These are phyloP conservation scores for Musca domestica DNA, from an alignment of 1,140 invertebrate species.

Conservation along the genomic window DNA sequence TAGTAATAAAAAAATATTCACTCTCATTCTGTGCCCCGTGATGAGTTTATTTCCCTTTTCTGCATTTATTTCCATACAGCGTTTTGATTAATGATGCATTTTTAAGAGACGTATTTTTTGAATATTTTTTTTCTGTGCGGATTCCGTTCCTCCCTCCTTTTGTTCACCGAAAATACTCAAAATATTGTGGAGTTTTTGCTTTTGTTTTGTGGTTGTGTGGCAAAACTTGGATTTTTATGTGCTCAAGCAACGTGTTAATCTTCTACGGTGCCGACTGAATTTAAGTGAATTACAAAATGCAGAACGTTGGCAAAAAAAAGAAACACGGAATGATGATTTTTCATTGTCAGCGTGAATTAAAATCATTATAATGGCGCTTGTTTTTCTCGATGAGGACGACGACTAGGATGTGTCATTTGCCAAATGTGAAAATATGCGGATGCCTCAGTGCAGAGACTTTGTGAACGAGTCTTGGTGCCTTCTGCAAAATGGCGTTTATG, in stretches of 20 bases:
- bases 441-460: too few species aligned
- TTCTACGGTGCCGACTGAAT: slow-evolving; percentile 3
- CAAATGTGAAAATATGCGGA: background rate
- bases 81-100: slow-evolving; percentile 54
- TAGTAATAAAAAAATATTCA: background rate
- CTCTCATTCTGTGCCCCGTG: background rate
- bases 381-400: slow-evolving; percentile 1
- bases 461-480: too few species aligned
- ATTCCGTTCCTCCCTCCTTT: too few species aligned
- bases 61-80: slow-evolving; percentile 3
- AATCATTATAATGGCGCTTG: slow-evolving; percentile 12
- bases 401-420: slow-evolving; percentile 1
- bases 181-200: slow-evolving; percentile 35
- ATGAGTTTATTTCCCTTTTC: slow-evolving; percentile 13
- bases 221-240: slow-evolving; percentile 39
- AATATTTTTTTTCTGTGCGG: background rate
- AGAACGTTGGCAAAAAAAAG: background rate
- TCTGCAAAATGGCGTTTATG: too few species aligned
- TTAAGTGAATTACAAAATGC: slow-evolving; percentile 9
- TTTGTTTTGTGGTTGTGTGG: slow-evolving; percentile 26
- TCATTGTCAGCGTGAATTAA: slow-evolving; percentile 19
- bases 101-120: slow-evolving; percentile 27
- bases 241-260: slow-evolving; percentile 37
- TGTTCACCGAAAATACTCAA: slow-evolving; percentile 31
- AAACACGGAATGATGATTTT: slow-evolving; percentile 19